Evolutionary conservation across 2,113 vertebrate species (phyloP).

Genomic region (Corythornis vintsioides): DNA sequence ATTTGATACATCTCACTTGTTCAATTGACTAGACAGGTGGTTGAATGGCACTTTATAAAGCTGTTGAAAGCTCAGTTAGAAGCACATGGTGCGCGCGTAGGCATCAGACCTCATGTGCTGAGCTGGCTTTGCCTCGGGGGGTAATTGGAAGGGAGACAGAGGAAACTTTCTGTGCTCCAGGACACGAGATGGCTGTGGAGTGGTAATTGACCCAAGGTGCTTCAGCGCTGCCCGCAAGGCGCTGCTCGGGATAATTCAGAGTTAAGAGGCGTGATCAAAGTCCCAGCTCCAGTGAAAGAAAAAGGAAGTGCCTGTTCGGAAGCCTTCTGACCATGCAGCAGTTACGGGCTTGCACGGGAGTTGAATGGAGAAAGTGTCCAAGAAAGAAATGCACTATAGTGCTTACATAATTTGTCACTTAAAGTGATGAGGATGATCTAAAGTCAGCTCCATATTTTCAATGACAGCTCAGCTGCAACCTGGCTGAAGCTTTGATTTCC

Average conservation of each 20-base stretch:
- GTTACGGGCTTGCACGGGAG: not conserved
- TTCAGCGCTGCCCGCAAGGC: fast-evolving
- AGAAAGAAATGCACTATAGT: not conserved
- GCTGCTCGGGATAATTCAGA: fast-evolving
- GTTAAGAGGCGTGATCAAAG: not conserved
- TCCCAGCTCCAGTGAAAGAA: not conserved
- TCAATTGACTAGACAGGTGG: not conserved
- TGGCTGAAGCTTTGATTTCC: not conserved
- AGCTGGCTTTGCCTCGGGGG: not conserved
- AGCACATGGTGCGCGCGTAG: not conserved
- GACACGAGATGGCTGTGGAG: not conserved
- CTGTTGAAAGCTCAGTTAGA: not conserved
- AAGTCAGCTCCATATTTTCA: not conserved
- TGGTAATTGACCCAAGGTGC: not conserved
- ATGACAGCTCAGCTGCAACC: not conserved
- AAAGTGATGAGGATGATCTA: not conserved
- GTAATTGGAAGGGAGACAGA: not conserved
- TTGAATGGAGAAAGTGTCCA: not conserved
- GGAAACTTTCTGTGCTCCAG: not conserved
- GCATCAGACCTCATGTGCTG: not conserved
- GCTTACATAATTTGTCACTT: not conserved
- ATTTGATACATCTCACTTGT: not conserved
- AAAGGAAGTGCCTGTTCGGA: not conserved
- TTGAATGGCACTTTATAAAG: not conserved
- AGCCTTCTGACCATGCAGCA: not conserved